phyloP scores from a whole-genome alignment of 2,113 vertebrate genomes.

The Sinocyclocheilus maitianheensis region DNA sequence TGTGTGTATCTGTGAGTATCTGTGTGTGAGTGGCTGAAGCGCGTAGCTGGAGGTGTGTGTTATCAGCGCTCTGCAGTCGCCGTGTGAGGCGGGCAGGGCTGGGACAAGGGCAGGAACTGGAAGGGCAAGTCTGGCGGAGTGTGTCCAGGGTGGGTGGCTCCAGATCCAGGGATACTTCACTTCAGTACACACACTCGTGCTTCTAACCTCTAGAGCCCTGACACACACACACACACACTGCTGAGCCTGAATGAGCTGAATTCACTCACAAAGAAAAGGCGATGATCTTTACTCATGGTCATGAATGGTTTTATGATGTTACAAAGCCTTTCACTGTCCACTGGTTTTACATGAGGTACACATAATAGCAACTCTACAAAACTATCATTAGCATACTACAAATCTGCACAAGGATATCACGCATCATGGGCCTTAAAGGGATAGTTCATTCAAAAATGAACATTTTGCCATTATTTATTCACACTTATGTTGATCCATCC shows the following conservation, averaged over 20 bases:
- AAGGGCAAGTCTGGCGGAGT: conserved; percentile 56
- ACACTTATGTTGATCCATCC: neutral
- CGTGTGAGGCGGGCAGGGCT: conserved; percentile 51
- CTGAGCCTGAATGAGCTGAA: conserved; percentile 3
- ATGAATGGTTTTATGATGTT: neutral
- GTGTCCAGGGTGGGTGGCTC: conserved; percentile 60
- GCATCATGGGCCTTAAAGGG: neutral
- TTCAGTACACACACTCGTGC: conserved; percentile 44
- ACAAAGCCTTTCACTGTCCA: neutral
- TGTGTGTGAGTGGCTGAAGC: conserved; percentile 49
- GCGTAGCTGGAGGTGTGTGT: conserved; percentile 65
- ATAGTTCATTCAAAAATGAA: no score
- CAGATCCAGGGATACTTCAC: conserved; percentile 51
- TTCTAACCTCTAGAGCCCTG: conserved; percentile 37
- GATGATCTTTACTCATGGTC: conserved; percentile 11
- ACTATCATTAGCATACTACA: neutral
- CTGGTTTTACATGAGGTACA: neutral
- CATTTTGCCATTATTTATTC: neutral
- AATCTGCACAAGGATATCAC: neutral
- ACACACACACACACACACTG: conserved; percentile 40
- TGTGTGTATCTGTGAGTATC: conserved; percentile 65
- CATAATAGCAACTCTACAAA: neutral
- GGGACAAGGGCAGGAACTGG: conserved; percentile 44
- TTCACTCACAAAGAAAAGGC: neutral
- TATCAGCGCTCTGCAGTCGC: conserved; percentile 74